Base-by-base conservation (phyloP, 2,113 vertebrate species). In the Chlorodrepanis virens region DNA sequence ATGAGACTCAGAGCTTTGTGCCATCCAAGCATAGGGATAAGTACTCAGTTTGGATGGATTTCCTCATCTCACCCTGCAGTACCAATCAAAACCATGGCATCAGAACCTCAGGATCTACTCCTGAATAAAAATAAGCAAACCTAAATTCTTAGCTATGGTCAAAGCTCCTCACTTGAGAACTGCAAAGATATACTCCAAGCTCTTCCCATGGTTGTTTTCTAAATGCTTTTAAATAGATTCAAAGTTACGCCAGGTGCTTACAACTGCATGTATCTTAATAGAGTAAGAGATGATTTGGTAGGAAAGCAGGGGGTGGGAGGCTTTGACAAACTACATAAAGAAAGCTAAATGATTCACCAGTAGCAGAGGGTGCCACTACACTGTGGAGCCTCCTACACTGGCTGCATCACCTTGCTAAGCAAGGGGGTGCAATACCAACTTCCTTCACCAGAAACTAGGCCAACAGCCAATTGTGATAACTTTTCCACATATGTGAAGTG, bases 271-370 rank as follows among this genome's bases (percentile, higher is more conserved):
- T 17, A 40, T n/a, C n/a, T 84, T 64, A 75, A 68, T 16, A 57
- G 39, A 86, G 11, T 64, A 75, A 60, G 69, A 88, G 47, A 79
- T 65, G 29, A 72, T 65, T 63, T 68, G 52, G n/a, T 57, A 20
- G 79, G 54, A 91, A 90, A 72, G 65, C n/a, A 57, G 65, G 28
- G 35, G 45, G 45, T 85, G 82, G 75, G 35, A 95, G 40, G 31
- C 23, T 85, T 87, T 71, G 59, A 47, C 24, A 40, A 93, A 56
- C 86, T 64, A n/a, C 39, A 37, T 47, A 65, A 90, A 63, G 64
- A 42, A 90, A 90, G n/a, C 28, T 42, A 59, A 76, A 47, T 87
- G 81, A 95, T 84, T 96, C 81, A 93, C 47, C 81, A 84, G 53
- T 76, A 93, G 65, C 37, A 78, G 33, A 93, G 61, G 33, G 24